Percentiles rank a stretch among this genome's conserved stretches.
Conservation (phyloP, 2,888 invertebrate genomes). For the Boloria euphrosyne region DNA sequence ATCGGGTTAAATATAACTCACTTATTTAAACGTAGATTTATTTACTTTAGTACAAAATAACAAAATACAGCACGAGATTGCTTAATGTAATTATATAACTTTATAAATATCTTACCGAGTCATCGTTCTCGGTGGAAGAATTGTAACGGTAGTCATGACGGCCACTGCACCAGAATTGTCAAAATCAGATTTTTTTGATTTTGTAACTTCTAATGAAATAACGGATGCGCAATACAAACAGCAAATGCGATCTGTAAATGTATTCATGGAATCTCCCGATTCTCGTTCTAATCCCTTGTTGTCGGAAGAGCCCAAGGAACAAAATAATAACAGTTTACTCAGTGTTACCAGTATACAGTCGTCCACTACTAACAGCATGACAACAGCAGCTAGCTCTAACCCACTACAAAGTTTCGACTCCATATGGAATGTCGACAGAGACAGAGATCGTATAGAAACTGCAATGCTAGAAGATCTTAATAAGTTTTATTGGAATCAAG, state of each 20-base stretch:
- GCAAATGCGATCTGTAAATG: conserved; percentile 86
- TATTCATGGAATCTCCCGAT: conserved; percentile 84
- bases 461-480: conserved; percentile 92
- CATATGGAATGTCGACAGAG: conserved; percentile 88
- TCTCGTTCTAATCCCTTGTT: conserved; percentile 76
- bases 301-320: conserved; percentile 80
- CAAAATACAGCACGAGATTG: conserved; percentile 45
- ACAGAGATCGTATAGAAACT: conserved; percentile 86
- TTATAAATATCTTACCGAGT: conserved; percentile 57
- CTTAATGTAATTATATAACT: conserved; percentile 58
- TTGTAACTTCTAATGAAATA: conserved; percentile 91
- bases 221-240: conserved; percentile 87
- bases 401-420: conserved; percentile 81
- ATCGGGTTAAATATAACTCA: conserved; percentile 68
- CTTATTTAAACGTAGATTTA: conserved; percentile 75
- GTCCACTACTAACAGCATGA: conserved; percentile 56
- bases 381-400: conserved; percentile 70
- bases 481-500: conserved; percentile 91
- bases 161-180: conserved; percentile 93
- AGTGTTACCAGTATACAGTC: conserved; percentile 58
- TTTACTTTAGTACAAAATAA: conserved; percentile 77
- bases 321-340: conserved; percentile 84
- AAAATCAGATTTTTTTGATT: conserved; percentile 94
- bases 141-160: conserved; percentile 90
- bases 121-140: conserved; percentile 68